Evolutionary conservation across 1,140 invertebrate genomes (phyloP).

Genomic region (Drosophila insularis): DNA sequence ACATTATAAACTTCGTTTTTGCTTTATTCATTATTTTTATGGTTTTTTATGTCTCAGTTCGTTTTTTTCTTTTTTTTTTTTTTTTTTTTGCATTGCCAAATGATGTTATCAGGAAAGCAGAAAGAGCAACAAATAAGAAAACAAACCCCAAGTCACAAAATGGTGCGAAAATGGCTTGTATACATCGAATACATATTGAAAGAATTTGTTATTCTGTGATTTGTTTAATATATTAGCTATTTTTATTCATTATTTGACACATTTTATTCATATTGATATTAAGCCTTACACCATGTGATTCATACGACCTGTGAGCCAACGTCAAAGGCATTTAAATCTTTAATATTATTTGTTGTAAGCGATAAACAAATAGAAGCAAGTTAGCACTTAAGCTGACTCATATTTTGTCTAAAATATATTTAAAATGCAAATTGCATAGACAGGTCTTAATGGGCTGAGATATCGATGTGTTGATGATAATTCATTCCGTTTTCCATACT

Average conservation of each 20-base stretch:
- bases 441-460: constrained; percentile 18
- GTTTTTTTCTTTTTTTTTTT: too few species aligned
- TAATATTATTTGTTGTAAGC: constrained; percentile 21
- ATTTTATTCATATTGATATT: constrained; percentile 3
- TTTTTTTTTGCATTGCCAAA: constrained; percentile 18
- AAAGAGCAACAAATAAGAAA: constrained; percentile 18
- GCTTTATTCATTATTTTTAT: constrained; percentile 48
- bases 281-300: constrained; percentile 26
- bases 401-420: neutral
- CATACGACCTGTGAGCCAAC: constrained; percentile 36
- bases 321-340: constrained; percentile 29
- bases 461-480: constrained; percentile 53
- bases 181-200: neutral
- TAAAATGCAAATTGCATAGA: constrained; percentile 40
- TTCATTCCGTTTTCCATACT: constrained; percentile 34
- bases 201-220: constrained; percentile 11
- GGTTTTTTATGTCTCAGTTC: constrained; percentile 38
- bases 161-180: neutral
- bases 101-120: constrained; percentile 58
- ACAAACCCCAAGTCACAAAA: constrained; percentile 18
- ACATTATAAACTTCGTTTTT: constrained; percentile 43
- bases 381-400: constrained; percentile 33
- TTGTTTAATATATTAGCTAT: neutral
- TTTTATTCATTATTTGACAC: constrained; percentile 8
- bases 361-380: constrained; percentile 33